Percentiles rank a stretch among this genome's conserved stretches.
These are phyloP conservation scores for Podarcis cretensis DNA, from an alignment of 2,113 vertebrate genomes.

Conservation along the genomic window DNA sequence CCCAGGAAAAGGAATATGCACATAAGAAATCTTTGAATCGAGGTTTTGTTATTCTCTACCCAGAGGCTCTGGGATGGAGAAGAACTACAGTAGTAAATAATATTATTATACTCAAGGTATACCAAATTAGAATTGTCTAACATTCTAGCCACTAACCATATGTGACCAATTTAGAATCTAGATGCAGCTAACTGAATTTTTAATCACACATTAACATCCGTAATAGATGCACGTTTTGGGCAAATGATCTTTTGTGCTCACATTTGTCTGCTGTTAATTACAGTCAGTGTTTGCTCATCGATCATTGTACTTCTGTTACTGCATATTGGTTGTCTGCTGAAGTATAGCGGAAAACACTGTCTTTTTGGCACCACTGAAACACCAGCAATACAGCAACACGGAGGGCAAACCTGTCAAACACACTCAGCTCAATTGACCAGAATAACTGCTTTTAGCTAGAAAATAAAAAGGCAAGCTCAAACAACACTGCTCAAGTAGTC, in stretches of 20 bases:
- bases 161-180: background rate
- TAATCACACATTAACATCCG: background rate
- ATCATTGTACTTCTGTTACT: background rate
- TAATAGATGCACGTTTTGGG: background rate
- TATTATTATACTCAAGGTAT: background rate
- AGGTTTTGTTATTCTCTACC: background rate
- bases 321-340: background rate
- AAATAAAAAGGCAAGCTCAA: conserved; percentile 1
- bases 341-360: background rate
- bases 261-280: background rate
- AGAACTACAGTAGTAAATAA: background rate
- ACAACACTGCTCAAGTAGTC: background rate
- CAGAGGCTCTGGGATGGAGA: background rate
- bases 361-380: background rate
- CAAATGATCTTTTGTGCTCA: background rate
- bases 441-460: background rate
- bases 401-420: conserved; percentile 4
- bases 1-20: background rate
- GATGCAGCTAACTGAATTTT: background rate
- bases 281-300: background rate
- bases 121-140: background rate
- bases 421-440: conserved; percentile 10
- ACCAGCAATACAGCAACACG: background rate
- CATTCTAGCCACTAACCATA: background rate
- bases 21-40: background rate